Base-by-base conservation (phyloP, 1,140 invertebrate species). In the Drosophila miranda region DNA sequence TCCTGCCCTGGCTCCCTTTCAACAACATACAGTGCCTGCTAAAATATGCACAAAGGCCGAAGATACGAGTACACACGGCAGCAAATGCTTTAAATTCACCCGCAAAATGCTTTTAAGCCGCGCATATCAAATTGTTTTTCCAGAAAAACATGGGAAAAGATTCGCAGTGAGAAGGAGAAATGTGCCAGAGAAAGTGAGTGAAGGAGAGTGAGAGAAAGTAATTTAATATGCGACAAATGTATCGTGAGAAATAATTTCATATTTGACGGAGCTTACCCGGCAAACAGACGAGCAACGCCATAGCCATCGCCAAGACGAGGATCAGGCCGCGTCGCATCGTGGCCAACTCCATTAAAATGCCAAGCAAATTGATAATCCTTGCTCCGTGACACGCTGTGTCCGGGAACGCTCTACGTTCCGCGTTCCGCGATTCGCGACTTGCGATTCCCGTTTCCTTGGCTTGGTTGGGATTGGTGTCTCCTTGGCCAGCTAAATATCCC, bases 311-410 rank as follows among this genome's bases (percentile, higher is more conserved):
- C 16, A 5, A 4, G 34, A 44, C 49, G 44, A 56, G 49, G 67
- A 82, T 86, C 71, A 68, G 60, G 66, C 62, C 62, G 48, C 62
- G 49, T 41, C 53, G 82, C 75, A 87, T 87, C 61, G 61, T 80
- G 64, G 67, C 66, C 45, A 61, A 60, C 73, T 76, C 72, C 74
- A 72, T 82, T 75, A 78, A 89, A 73, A 73, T 77, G 62, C 68
- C 58, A 61, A 68, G 55, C 61, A 78, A 86, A 87, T 86, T 81
- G 79, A 86, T 87, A 86, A 87, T 86, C 82, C 82, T 75, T 62
- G 59, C 54, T 56, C 38, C 54, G 61, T 58, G 70, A 75, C 54
- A 16, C 46, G 16, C 34, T 21, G 55, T 43, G 42, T 50, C 56
- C 16, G 43, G 54, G 14, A 69, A 13, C 11, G 11, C 34, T 38